Percentiles rank a stretch among this genome's conserved stretches.
Conservation (phyloP, 2,888 invertebrate species). For the Seira ritae region DNA sequence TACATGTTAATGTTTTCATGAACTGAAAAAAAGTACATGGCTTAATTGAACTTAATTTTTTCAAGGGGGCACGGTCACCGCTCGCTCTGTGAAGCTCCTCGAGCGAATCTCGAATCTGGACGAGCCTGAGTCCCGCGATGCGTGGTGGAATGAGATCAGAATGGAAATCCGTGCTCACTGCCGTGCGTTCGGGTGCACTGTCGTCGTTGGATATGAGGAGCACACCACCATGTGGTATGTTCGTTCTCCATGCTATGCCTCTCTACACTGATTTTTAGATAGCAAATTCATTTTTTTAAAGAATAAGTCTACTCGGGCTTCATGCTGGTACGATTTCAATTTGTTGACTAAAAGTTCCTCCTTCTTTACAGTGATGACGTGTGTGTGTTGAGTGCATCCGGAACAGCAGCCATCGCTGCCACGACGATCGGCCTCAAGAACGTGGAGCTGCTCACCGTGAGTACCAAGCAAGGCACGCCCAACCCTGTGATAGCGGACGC, state of each 20-base stretch:
- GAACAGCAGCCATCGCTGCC: slow-evolving; percentile 89
- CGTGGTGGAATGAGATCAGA: slow-evolving; percentile 97
- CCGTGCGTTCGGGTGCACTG: slow-evolving; percentile 93
- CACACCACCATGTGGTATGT: slow-evolving; percentile 92
- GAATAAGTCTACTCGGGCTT: not conserved
- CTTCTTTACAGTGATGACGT: slow-evolving; percentile 92
- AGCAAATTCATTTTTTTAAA: not conserved
- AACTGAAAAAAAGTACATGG: not conserved
- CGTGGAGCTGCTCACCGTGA: slow-evolving; percentile 48
- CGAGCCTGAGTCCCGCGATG: slow-evolving; percentile 93
- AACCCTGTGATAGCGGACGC: slow-evolving; percentile 51
- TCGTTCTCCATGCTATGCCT: too few species aligned
- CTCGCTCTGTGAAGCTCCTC: slow-evolving; percentile 88
- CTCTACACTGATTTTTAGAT: slow-evolving; percentile 16
- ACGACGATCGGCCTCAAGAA: slow-evolving; percentile 61
- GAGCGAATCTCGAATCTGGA: slow-evolving; percentile 89
- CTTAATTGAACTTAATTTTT: slow-evolving; percentile 11
- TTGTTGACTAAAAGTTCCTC: too few species aligned
- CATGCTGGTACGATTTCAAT: too few species aligned
- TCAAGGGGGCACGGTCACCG: slow-evolving; percentile 87
- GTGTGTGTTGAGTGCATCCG: slow-evolving; percentile 93
- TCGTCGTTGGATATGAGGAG: slow-evolving; percentile 96
- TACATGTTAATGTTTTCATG: slow-evolving; percentile 67
- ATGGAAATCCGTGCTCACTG: slow-evolving; percentile 97
- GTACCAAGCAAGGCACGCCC: slow-evolving; percentile 48